Evolutionary conservation across 2,113 vertebrate species (phyloP).

Genomic region (Entelurus aequoreus): DNA sequence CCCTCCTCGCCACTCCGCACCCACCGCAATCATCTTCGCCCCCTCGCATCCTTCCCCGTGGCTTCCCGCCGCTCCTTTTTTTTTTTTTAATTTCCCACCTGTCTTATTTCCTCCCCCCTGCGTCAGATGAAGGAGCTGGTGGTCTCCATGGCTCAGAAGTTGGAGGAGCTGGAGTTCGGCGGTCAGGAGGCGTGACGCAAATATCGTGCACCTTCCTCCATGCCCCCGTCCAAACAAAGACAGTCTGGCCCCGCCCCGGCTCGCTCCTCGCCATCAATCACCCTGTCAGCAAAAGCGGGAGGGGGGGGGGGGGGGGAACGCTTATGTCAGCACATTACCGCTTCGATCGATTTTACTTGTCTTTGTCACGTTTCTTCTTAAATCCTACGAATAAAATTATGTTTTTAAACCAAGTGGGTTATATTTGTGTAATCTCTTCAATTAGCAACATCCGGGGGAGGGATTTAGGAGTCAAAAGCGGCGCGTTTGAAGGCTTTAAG

Average conservation of each 20-base stretch:
- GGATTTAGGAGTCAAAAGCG: background rate
- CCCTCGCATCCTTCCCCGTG: slow-evolving; percentile 23
- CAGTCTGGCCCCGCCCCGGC: slow-evolving; percentile 1
- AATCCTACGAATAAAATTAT: background rate
- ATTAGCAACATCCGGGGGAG: slow-evolving; percentile 16
- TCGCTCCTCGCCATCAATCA: slow-evolving; percentile 60
- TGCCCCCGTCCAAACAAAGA: slow-evolving; percentile 49
- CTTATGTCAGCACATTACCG: slow-evolving; percentile 57
- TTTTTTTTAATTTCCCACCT: slow-evolving; percentile 44
- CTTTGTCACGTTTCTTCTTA: background rate
- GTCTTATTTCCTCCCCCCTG: slow-evolving; percentile 26
- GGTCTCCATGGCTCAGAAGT: slow-evolving; percentile 60
- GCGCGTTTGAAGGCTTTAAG: slow-evolving; percentile 5
- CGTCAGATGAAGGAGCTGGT: slow-evolving; percentile 68
- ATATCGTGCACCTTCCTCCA: background rate
- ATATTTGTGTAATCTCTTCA: slow-evolving; percentile 16
- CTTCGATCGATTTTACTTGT: slow-evolving; percentile 48
- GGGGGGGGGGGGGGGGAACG: slow-evolving; percentile 29
- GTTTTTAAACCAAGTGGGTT: background rate
- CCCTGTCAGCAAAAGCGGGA: slow-evolving; percentile 39
- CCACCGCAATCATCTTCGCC: slow-evolving; percentile 17
- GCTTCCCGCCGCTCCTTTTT: slow-evolving; percentile 29
- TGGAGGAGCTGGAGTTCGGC: slow-evolving; percentile 58
- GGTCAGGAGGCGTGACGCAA: slow-evolving; percentile 29
- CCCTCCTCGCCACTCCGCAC: slow-evolving; percentile 1